These are phyloP conservation scores for Arctia plantaginis DNA, from an alignment of 2,888 invertebrate species.

Conservation along the genomic window DNA sequence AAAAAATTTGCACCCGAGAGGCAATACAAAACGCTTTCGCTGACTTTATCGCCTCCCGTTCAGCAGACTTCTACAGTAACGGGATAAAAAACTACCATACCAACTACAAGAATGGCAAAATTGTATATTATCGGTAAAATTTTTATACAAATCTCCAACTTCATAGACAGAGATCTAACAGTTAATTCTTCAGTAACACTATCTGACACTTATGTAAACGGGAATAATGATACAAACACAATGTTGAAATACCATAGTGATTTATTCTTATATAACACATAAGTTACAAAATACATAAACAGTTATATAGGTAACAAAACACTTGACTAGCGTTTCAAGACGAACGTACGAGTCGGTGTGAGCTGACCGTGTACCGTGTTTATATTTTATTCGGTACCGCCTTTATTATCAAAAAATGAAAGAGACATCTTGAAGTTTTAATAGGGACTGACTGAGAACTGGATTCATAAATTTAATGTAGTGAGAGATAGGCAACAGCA, in stretches of 20 bases:
- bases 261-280: conserved; percentile 83
- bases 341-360: conserved; percentile 57
- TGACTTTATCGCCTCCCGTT: no score
- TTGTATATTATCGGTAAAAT: no score
- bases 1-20: no score
- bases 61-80: no score
- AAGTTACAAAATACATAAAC: conserved; percentile 85
- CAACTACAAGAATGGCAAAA: no score
- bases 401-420: neutral
- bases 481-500: neutral
- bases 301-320: conserved; percentile 84
- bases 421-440: neutral
- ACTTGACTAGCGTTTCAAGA: conserved; percentile 84
- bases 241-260: conserved; percentile 75
- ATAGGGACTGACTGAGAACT: neutral
- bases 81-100: no score
- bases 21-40: no score
- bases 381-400: conserved; percentile 4
- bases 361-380: conserved; percentile 22
- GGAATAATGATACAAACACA: conserved; percentile 46
- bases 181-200: no score
- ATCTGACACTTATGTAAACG: neutral
- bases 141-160: no score
- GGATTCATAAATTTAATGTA: neutral
- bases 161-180: no score